Conservation (phyloP, 1,140 invertebrate species). For the Archegozetes longisetosus region DNA sequence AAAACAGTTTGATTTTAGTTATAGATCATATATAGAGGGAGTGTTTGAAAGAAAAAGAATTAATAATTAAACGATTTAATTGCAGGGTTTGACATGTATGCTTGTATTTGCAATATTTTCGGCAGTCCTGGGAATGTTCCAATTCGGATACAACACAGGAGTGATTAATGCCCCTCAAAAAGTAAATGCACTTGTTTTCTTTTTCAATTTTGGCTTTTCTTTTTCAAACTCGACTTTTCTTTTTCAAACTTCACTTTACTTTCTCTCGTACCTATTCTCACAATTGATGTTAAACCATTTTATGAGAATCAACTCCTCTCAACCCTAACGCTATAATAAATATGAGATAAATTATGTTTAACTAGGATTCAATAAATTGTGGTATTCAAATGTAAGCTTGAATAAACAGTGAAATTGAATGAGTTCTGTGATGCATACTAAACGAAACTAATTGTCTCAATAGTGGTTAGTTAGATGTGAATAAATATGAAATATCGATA, state of each 20-base stretch:
- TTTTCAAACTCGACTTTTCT: background rate
- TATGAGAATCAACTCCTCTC: background rate
- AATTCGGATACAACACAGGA: conserved; percentile 97
- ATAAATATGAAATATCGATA: too few species aligned
- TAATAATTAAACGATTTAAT: conserved; percentile 21
- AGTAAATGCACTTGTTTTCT: conserved; percentile 32
- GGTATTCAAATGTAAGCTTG: too few species aligned
- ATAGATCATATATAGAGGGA: background rate
- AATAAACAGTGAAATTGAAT: too few species aligned
- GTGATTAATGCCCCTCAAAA: conserved; percentile 91
- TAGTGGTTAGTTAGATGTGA: too few species aligned
- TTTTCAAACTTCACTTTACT: background rate
- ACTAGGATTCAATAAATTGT: too few species aligned
- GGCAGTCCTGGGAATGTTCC: conserved; percentile 89
- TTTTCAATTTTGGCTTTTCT: background rate
- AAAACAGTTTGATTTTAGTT: too few species aligned
- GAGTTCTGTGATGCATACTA: too few species aligned
- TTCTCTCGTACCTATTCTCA: too few species aligned
- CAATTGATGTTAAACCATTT: background rate
- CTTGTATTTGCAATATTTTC: conserved; percentile 80
- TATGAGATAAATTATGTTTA: too few species aligned
- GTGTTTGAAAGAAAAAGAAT: background rate
- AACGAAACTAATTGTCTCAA: too few species aligned
- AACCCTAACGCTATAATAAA: too few species aligned
- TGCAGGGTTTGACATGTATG: conserved; percentile 73